phyloP scores from a whole-genome alignment of 2,113 vertebrate genomes.

The Nymphicus hollandicus region DNA sequence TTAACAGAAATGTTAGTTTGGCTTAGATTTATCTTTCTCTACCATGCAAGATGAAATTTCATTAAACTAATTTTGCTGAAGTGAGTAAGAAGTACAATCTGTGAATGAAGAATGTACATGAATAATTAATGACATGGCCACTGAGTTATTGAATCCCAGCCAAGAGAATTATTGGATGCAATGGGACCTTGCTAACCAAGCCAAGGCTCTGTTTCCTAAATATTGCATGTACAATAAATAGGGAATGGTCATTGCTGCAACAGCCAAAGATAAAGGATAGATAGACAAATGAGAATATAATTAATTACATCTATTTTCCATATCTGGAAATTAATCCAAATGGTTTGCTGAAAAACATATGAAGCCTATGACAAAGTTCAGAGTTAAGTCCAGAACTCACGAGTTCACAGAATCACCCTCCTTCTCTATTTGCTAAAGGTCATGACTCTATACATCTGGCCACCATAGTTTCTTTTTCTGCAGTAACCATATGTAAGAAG shows the following conservation, averaged over 20 bases:
- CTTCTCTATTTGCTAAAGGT: not conserved
- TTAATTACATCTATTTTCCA: not conserved
- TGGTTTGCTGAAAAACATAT: not conserved
- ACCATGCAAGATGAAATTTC: not conserved
- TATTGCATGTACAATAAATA: not conserved
- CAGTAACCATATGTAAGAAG: not conserved
- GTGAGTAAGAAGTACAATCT: not conserved
- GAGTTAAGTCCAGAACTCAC: not conserved
- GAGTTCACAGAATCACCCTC: not conserved
- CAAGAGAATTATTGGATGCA: not conserved
- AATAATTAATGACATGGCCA: not conserved
- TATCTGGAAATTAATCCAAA: not conserved
- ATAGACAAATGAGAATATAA: not conserved
- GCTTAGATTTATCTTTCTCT: not conserved
- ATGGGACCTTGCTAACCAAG: not conserved
- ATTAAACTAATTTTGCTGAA: slow-evolving; percentile 3
- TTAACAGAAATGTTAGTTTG: not conserved
- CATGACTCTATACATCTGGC: not conserved
- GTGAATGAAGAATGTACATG: not conserved
- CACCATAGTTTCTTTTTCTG: not conserved
- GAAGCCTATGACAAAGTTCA: not conserved
- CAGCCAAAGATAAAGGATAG: not conserved
- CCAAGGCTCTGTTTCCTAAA: not conserved
- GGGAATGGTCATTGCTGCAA: not conserved
- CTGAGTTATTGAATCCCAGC: not conserved